phyloP scores from a whole-genome alignment of 2,888 invertebrate species.

The Cephus nigrinus region DNA sequence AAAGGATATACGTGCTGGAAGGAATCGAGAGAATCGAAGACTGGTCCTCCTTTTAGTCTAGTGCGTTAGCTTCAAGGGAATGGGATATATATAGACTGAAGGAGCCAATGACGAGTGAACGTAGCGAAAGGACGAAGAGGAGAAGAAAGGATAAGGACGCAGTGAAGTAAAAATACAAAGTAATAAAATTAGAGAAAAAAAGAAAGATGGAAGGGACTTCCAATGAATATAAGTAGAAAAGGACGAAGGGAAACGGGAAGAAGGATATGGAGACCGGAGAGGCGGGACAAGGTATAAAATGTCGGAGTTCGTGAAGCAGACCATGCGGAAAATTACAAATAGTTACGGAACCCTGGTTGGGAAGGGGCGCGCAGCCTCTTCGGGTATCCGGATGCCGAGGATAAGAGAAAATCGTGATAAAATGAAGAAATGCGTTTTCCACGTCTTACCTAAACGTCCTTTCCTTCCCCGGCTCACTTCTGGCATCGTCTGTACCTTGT shows the following conservation, averaged over 20 bases:
- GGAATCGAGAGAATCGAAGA: not conserved
- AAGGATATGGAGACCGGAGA: not conserved
- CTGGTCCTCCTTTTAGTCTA: not conserved
- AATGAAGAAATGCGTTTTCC: slow-evolving; percentile 15
- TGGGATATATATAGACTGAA: not conserved
- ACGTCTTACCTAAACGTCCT: not conserved
- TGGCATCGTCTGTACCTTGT: not conserved
- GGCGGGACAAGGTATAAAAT: slow-evolving; percentile 1
- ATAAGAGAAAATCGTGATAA: slow-evolving; percentile 8
- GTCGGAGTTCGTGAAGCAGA: slow-evolving; percentile 34
- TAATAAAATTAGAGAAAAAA: not conserved
- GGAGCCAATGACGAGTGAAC: not conserved
- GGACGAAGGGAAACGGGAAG: not conserved
- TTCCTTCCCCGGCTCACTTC: not conserved
- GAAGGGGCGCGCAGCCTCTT: not conserved
- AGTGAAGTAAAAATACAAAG: not conserved
- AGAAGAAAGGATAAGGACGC: not conserved
- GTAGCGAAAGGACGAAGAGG: not conserved
- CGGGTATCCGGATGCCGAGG: not conserved
- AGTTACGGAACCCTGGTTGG: slow-evolving; percentile 29
- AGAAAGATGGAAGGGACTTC: not conserved
- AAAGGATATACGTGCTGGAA: not conserved
- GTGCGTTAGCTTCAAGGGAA: not conserved
- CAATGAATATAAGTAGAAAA: not conserved
- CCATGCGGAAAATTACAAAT: slow-evolving; percentile 51